A percentile compares a stretch with the other conserved stretches of the same genome.
phyloP scores from a whole-genome alignment of 2,113 vertebrate species.

The Mus spicilegus region DNA sequence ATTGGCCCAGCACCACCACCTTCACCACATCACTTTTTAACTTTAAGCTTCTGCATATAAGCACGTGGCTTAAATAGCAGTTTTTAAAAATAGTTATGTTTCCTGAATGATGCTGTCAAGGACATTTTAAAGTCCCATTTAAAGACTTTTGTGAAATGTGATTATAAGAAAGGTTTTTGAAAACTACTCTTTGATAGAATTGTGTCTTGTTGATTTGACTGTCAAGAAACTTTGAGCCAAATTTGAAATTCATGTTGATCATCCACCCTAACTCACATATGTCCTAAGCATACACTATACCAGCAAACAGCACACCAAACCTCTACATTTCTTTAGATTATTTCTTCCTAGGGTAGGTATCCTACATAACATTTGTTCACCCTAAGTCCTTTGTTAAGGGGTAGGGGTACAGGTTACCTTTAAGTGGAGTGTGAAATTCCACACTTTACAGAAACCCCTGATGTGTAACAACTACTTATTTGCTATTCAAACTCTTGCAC shows the following conservation, averaged over 20 bases:
- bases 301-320: not conserved
- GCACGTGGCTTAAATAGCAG: not conserved
- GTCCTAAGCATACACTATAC: not conserved
- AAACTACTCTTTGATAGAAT: constrained; percentile 25
- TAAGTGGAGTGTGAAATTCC: constrained; percentile 28
- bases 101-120: not conserved
- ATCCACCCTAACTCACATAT: not conserved
- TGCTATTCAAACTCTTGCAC: constrained; percentile 7
- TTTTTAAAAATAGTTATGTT: not conserved
- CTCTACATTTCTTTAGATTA: not conserved
- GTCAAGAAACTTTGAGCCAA: constrained; percentile 14
- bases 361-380: not conserved
- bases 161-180: constrained; percentile 20
- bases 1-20: not conserved
- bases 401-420: not conserved
- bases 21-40: constrained; percentile 12
- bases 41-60: constrained; percentile 28
- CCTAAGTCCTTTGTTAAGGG: not conserved
- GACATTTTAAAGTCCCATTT: not conserved
- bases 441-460: not conserved
- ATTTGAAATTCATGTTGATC: constrained; percentile 45
- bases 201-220: not conserved
- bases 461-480: constrained; percentile 6
- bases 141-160: constrained; percentile 15
- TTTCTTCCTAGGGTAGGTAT: not conserved